phyloP scores from a whole-genome alignment of 2,888 invertebrate species.

The Luffia ferchaultella region DNA sequence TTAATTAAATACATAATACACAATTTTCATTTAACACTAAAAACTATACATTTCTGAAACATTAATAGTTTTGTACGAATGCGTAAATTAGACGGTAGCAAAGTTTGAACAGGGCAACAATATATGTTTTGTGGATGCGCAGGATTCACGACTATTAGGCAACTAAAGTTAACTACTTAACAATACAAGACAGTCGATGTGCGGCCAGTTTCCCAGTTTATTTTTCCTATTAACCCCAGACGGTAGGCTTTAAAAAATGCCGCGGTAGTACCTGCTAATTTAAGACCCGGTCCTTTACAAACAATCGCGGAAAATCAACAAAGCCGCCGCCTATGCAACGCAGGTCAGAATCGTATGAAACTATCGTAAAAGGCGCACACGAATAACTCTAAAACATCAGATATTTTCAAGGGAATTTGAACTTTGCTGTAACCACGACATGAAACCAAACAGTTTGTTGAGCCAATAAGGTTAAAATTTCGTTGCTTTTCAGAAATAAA shows the following conservation, averaged over 20 bases:
- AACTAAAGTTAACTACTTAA: neutral
- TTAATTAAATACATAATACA: too few relatives aligned
- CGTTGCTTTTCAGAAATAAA: conserved; percentile 10
- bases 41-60: too few relatives aligned
- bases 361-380: neutral
- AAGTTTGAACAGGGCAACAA: neutral
- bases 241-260: conserved; percentile 31
- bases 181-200: neutral
- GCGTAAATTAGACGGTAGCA: too few relatives aligned
- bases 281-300: conserved; percentile 43
- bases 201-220: conserved; percentile 17
- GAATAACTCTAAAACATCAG: neutral
- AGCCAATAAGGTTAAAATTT: conserved; percentile 37
- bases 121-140: neutral
- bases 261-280: conserved; percentile 60
- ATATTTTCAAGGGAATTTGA: conserved; percentile 19
- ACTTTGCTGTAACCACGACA: too few relatives aligned
- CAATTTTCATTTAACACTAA: too few relatives aligned
- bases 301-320: conserved; percentile 41
- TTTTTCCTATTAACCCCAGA: conserved; percentile 26
- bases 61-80: too few relatives aligned
- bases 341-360: conserved; percentile 23
- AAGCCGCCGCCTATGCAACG: conserved; percentile 11
- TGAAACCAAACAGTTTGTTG: conserved; percentile 35
- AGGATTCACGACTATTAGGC: neutral